A percentile compares a stretch with the other conserved stretches of the same genome.
These are phyloP conservation scores for Amphipoea oculea DNA, from an alignment of 2,888 invertebrate species.

Conservation along the genomic window DNA sequence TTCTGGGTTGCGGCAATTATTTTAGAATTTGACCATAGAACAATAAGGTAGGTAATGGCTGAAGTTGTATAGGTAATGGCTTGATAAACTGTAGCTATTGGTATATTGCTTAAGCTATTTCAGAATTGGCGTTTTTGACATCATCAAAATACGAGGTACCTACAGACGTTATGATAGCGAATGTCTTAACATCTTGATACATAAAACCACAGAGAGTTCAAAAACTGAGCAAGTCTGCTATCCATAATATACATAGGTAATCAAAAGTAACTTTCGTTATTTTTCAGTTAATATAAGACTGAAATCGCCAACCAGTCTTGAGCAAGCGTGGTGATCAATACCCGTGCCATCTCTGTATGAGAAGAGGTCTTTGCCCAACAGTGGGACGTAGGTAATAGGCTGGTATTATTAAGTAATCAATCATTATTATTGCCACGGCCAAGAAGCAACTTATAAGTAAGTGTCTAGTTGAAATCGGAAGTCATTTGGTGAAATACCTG, in stretches of 20 bases:
- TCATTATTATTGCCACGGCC: too few relatives aligned
- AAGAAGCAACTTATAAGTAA: background rate
- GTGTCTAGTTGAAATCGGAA: too few relatives aligned
- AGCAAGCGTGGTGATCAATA: background rate
- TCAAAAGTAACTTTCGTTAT: background rate
- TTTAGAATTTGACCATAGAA: too few relatives aligned
- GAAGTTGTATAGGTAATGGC: too few relatives aligned
- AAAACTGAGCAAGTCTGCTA: background rate
- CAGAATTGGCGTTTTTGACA: background rate
- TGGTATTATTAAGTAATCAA: background rate
- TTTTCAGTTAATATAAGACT: background rate
- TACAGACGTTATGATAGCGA: background rate
- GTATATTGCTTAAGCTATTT: background rate
- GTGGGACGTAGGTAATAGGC: background rate
- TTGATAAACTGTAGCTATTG: too few relatives aligned
- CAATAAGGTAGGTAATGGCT: too few relatives aligned
- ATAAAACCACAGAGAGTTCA: background rate
- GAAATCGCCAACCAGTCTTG: background rate
- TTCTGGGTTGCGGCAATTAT: too few relatives aligned
- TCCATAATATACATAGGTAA: background rate
- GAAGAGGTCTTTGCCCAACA: background rate
- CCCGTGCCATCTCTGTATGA: background rate
- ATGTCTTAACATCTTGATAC: background rate
- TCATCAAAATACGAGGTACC: too few relatives aligned
- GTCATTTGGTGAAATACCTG: too few relatives aligned